Conservation (phyloP, 2,113 vertebrate genomes). For the Cyanoramphus novaezelandiae region DNA sequence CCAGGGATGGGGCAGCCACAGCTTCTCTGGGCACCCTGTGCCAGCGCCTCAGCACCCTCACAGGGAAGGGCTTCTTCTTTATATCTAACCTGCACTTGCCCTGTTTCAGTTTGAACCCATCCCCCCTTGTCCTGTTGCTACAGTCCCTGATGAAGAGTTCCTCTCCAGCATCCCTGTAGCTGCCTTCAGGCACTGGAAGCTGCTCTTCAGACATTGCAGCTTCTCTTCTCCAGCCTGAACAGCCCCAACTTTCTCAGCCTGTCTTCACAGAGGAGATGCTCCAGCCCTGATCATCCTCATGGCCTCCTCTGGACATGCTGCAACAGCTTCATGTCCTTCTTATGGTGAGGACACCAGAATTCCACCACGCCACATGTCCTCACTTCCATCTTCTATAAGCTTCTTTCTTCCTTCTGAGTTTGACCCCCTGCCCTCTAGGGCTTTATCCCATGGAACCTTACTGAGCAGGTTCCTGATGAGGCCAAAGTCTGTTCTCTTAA, state of each 20-base stretch:
- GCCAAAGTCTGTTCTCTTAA: not conserved
- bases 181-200: no score
- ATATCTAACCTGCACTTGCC: no score
- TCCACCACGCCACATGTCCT: not conserved
- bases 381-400: not conserved
- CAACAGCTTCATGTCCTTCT: not conserved
- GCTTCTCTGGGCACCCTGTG: no score
- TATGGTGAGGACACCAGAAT: not conserved
- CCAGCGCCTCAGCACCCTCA: no score
- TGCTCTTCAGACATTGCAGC: not conserved
- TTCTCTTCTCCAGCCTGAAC: not conserved
- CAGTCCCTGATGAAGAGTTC: no score
- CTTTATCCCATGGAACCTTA: not conserved
- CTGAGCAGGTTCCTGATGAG: not conserved
- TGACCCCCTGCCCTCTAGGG: not conserved
- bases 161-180: no score
- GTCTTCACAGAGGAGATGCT: not conserved
- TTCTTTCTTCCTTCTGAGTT: not conserved
- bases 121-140: no score
- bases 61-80: no score
- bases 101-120: no score
- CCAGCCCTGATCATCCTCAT: not conserved
- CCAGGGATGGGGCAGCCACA: no score
- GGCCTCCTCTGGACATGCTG: not conserved
- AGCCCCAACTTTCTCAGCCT: not conserved